Conservation (phyloP, 2,888 invertebrate species). For the Andrena minutula region DNA sequence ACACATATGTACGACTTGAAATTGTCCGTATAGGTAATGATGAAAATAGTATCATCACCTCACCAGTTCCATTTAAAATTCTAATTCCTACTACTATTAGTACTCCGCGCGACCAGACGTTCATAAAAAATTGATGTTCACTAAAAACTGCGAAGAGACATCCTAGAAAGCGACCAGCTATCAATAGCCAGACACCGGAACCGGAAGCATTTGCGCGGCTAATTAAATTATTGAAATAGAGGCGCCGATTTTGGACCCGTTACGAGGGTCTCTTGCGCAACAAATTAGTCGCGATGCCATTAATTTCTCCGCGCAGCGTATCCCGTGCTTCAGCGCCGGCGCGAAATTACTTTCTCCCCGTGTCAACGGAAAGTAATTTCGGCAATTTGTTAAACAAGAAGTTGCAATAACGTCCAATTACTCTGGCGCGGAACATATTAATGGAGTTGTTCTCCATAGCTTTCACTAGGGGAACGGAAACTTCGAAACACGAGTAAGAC, state of each 20-base stretch:
- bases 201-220: constrained; percentile 23
- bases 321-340: constrained; percentile 21
- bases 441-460: not conserved
- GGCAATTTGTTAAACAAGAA: constrained; percentile 63
- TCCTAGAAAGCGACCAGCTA: not conserved
- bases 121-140: not conserved
- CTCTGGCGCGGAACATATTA: constrained; percentile 34
- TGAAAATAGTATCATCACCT: too few species aligned
- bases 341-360: constrained; percentile 57
- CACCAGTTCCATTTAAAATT: not conserved
- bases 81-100: not conserved
- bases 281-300: constrained; percentile 54
- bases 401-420: constrained; percentile 62
- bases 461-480: not conserved
- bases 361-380: constrained; percentile 65
- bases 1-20: too few species aligned
- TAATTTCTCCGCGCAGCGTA: constrained; percentile 50
- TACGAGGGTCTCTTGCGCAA: constrained; percentile 32
- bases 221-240: constrained; percentile 52
- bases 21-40: too few species aligned
- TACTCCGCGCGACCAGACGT: too few species aligned
- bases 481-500: not conserved
- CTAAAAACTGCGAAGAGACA: not conserved
- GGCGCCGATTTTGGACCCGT: constrained; percentile 18
- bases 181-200: not conserved